Conservation (phyloP, 2,888 invertebrate species). For the Cataglyphis rosenhaueri region DNA sequence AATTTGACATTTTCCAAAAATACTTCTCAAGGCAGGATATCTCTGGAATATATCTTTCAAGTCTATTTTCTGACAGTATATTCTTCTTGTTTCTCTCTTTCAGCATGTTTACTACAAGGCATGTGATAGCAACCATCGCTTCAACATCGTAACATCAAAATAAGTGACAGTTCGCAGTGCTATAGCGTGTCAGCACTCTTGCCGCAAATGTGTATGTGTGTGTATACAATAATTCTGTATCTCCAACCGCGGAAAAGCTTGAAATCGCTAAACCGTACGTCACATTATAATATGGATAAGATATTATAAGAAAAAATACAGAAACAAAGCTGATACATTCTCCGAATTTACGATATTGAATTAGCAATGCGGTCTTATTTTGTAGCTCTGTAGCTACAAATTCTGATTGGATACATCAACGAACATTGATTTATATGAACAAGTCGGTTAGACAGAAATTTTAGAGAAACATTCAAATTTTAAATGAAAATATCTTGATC, state of each 20-base stretch:
- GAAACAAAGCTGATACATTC: background rate
- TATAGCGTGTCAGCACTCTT: constrained; percentile 15
- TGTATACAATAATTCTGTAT: background rate
- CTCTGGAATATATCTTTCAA: too few species aligned
- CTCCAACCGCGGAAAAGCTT: background rate
- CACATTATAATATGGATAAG: background rate
- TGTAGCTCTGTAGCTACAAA: background rate
- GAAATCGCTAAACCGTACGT: background rate
- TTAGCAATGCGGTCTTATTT: background rate
- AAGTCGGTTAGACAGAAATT: background rate
- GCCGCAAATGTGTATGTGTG: background rate
- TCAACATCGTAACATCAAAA: constrained; percentile 5
- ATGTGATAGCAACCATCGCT: background rate
- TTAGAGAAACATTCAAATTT: background rate
- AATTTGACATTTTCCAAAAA: background rate
- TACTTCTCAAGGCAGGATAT: background rate
- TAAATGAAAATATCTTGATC: background rate
- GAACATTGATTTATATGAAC: background rate
- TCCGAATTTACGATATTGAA: background rate
- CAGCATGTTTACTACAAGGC: background rate
- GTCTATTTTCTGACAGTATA: background rate
- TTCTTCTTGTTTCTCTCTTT: background rate
- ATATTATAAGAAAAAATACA: background rate
- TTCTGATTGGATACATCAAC: background rate
- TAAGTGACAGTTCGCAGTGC: background rate